These are phyloP conservation scores for Stenchaetothrips biformis DNA, from an alignment of 2,888 invertebrate species.

Conservation along the genomic window DNA sequence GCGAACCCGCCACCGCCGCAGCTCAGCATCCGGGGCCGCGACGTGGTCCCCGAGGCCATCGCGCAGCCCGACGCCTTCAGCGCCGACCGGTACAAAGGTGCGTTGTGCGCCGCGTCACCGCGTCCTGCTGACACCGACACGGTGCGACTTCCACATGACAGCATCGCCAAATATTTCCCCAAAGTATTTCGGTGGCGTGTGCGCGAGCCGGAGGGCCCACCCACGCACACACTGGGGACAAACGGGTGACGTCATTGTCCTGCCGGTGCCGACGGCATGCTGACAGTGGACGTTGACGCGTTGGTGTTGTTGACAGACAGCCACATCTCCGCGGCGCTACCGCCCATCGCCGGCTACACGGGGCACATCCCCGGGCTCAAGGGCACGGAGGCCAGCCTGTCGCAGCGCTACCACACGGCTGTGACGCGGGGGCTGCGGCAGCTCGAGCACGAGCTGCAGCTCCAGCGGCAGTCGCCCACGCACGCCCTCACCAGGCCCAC, in stretches of 20 bases:
- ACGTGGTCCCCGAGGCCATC: conserved; percentile 40
- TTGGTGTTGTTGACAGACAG: conserved; percentile 51
- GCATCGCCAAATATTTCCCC: too few species aligned
- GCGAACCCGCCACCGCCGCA: conserved; percentile 41
- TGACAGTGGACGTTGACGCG: too few species aligned
- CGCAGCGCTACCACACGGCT: conserved; percentile 62
- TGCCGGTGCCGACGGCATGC: too few species aligned
- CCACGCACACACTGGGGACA: too few species aligned
- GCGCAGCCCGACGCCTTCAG: conserved; percentile 42
- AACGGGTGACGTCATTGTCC: too few species aligned
- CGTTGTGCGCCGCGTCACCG: too few species aligned
- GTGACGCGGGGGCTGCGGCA: conserved; percentile 60
- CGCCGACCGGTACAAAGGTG: conserved; percentile 41
- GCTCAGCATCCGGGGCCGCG: conserved; percentile 42
- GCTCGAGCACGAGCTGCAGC: conserved; percentile 48
- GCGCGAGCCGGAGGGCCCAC: too few species aligned
- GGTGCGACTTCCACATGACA: too few species aligned
- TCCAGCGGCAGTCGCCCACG: not conserved
- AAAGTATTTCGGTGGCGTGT: too few species aligned
- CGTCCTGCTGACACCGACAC: too few species aligned
- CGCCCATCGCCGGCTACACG: conserved; percentile 68
- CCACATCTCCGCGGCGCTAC: conserved; percentile 59
- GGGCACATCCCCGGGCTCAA: conserved; percentile 66
- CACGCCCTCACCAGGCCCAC: not conserved
- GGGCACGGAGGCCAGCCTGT: conserved; percentile 62